These are phyloP conservation scores for Apodemia duryi DNA, from an alignment of 2,888 invertebrate genomes.

Conservation along the genomic window DNA sequence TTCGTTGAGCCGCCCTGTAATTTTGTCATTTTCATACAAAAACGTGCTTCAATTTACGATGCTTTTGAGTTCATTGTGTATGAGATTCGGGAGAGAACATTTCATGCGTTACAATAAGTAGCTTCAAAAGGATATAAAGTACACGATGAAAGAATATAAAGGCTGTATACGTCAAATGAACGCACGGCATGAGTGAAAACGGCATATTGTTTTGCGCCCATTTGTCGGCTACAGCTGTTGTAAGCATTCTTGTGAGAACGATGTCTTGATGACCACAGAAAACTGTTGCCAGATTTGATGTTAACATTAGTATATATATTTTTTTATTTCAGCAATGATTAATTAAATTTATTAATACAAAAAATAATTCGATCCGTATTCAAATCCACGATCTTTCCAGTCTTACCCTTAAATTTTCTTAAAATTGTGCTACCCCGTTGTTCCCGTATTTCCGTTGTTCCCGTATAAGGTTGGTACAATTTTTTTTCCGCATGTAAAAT, in stretches of 20 bases:
- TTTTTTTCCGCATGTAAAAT: too few relatives aligned
- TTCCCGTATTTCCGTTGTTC: too few relatives aligned
- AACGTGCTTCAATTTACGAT: conserved; percentile 16
- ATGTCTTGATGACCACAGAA: too few relatives aligned
- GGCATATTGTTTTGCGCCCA: neutral
- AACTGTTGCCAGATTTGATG: too few relatives aligned
- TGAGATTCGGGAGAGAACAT: conserved; percentile 14
- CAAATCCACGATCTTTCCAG: too few relatives aligned
- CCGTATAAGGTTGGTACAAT: too few relatives aligned
- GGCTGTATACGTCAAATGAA: neutral
- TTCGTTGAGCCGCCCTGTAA: conserved; percentile 12
- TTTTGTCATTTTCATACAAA: conserved; percentile 16
- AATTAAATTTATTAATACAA: too few relatives aligned
- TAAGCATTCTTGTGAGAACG: neutral
- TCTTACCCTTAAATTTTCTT: too few relatives aligned
- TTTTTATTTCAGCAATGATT: too few relatives aligned
- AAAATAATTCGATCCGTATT: too few relatives aligned
- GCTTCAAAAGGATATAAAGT: conserved; percentile 9
- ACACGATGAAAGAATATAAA: neutral
- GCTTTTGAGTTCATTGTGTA: conserved; percentile 16
- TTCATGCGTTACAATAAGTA: conserved; percentile 14
- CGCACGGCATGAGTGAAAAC: neutral
- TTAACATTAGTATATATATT: too few relatives aligned
- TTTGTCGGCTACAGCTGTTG: neutral
- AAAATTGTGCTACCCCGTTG: too few relatives aligned